These are phyloP conservation scores for Drosophila miranda DNA, from an alignment of 1,140 invertebrate genomes.

Conservation along the genomic window DNA sequence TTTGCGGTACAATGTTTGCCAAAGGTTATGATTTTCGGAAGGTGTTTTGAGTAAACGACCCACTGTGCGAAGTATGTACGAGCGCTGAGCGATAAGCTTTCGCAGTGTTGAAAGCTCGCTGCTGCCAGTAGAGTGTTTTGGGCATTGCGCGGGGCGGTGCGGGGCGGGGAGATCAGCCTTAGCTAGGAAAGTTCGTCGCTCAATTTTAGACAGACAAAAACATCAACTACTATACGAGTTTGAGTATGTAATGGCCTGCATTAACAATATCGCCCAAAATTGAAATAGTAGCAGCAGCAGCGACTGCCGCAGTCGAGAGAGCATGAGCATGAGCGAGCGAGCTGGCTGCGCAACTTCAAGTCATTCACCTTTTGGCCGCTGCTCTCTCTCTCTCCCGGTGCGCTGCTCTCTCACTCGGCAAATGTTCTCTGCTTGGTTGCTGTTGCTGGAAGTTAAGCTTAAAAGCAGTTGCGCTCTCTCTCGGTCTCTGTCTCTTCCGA, in stretches of 20 bases:
- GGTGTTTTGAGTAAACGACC: too few relatives aligned
- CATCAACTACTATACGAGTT: constrained; percentile 1
- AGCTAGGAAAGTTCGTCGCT: constrained; percentile 43
- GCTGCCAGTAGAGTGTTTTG: constrained; percentile 4
- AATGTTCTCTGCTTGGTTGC: constrained; percentile 27
- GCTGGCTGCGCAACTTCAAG: constrained; percentile 47
- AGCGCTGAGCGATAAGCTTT: constrained; percentile 11
- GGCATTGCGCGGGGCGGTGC: too few relatives aligned
- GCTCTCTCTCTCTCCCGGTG: constrained; percentile 3
- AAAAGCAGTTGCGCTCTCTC: constrained; percentile 10
- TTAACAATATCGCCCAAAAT: constrained; percentile 52
- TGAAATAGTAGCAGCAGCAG: constrained; percentile 23
- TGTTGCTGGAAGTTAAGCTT: constrained; percentile 23
- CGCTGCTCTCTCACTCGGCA: constrained; percentile 6
- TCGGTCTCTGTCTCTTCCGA: not conserved
- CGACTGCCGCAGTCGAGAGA: not conserved
- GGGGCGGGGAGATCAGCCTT: too few relatives aligned
- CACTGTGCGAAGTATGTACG: too few relatives aligned
- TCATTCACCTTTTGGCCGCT: constrained; percentile 72
- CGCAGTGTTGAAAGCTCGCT: constrained; percentile 12
- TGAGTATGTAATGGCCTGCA: constrained; percentile 53
- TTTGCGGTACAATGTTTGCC: too few relatives aligned
- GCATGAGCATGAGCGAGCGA: constrained; percentile 3
- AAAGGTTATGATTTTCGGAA: too few relatives aligned
- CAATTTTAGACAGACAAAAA: constrained; percentile 34